These are phyloP conservation scores for Callionymus lyra DNA, from an alignment of 2,113 vertebrate species.

Conservation along the genomic window DNA sequence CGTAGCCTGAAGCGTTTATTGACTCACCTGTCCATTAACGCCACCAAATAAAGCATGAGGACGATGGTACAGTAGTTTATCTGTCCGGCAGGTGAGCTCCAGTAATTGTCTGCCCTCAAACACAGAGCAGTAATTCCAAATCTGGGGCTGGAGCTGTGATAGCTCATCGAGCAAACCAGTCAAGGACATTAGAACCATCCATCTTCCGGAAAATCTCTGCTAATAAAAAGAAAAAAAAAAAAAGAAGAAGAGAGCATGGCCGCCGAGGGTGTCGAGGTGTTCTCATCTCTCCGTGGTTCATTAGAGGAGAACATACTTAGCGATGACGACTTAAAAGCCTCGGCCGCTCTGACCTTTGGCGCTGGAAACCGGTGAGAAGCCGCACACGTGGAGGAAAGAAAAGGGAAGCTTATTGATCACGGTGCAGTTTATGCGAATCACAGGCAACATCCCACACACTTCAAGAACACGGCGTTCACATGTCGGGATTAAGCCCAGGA, in stretches of 20 bases:
- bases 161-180: slow-evolving; percentile 28
- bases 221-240: slow-evolving; percentile 24
- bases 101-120: slow-evolving; percentile 47
- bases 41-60: too few species aligned
- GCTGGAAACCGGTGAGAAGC: slow-evolving; percentile 20
- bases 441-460: slow-evolving; percentile 14
- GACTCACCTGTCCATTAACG: too few species aligned
- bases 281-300: slow-evolving; percentile 10
- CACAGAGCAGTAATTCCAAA: slow-evolving; percentile 30
- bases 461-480: slow-evolving; percentile 21
- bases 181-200: slow-evolving; percentile 41
- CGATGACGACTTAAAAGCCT: slow-evolving; percentile 18
- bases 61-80: too few species aligned
- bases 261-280: not conserved
- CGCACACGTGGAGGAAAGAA: slow-evolving; percentile 1
- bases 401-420: slow-evolving; percentile 35
- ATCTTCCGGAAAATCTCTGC: slow-evolving; percentile 32
- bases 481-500: slow-evolving; percentile 32
- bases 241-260: slow-evolving; percentile 4
- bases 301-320: slow-evolving; percentile 11
- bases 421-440: slow-evolving; percentile 41
- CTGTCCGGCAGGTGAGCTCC: slow-evolving; percentile 15
- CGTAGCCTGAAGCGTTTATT: too few species aligned
- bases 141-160: slow-evolving; percentile 9
- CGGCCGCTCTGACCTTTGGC: slow-evolving; percentile 37